Percentiles rank a stretch among this genome's conserved stretches.
Conservation (phyloP, 2,113 vertebrate species). For the Rissa tridactyla region DNA sequence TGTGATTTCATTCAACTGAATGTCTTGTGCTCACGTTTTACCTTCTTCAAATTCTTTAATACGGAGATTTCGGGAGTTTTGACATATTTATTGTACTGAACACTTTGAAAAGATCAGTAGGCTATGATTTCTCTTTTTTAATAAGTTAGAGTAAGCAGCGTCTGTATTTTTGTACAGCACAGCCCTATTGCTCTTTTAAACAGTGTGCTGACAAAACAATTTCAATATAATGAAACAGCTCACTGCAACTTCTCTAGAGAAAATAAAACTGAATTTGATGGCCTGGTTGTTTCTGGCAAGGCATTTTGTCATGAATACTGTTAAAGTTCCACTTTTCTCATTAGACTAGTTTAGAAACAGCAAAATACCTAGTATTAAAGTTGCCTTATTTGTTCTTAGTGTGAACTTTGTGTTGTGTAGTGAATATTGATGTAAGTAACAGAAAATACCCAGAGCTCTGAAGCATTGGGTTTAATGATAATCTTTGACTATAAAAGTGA, state of each 20-base stretch:
- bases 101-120: not conserved
- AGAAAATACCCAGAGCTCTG: not conserved
- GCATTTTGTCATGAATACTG: not conserved
- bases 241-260: not conserved
- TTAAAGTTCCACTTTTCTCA: not conserved
- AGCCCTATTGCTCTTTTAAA: conserved; percentile 1
- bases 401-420: not conserved
- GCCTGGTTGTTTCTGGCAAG: conserved; percentile 3
- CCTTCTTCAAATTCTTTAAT: not conserved
- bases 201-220: conserved; percentile 35
- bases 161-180: not conserved
- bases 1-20: not conserved
- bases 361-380: not conserved
- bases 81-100: not conserved
- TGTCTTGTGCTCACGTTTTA: not conserved
- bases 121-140: not conserved
- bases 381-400: not conserved
- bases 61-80: not conserved
- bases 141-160: not conserved
- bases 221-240: conserved; percentile 16
- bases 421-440: not conserved
- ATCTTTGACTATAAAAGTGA: not conserved
- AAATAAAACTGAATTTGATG: conserved; percentile 40
- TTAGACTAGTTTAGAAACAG: not conserved
- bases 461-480: not conserved